Conservation (phyloP, 1,140 invertebrate species). For the Drosophila guanche region DNA sequence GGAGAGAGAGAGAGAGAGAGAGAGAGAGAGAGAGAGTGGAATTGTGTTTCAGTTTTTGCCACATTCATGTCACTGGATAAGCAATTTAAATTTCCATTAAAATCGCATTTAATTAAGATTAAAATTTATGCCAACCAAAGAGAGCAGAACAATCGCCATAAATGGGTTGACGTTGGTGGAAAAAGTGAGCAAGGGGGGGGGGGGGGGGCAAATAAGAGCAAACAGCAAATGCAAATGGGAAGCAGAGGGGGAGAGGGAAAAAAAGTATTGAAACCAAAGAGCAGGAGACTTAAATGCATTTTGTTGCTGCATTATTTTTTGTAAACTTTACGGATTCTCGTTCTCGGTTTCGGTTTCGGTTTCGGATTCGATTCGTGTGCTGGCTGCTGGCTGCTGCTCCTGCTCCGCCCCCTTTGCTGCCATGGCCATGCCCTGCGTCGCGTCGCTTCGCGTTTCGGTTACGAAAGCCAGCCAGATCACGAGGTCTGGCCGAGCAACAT, state of each 20-base stretch:
- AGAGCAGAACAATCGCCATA: constrained; percentile 28
- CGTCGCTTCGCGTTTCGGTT: constrained; percentile 45
- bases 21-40: neutral
- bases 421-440: neutral
- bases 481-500: constrained; percentile 73
- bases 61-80: constrained; percentile 2
- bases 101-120: constrained; percentile 75
- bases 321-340: constrained; percentile 65
- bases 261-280: constrained; percentile 29
- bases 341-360: constrained; percentile 35
- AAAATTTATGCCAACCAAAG: constrained; percentile 60
- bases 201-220: constrained; percentile 11
- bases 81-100: constrained; percentile 63
- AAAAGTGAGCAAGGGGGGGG: constrained; percentile 1
- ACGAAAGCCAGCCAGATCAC: constrained; percentile 60
- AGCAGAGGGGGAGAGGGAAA: neutral
- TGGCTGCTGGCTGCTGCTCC: constrained; percentile 6
- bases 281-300: constrained; percentile 56
- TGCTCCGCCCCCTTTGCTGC: neutral
- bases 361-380: constrained; percentile 20
- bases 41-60: neutral
- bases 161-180: constrained; percentile 13
- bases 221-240: constrained; percentile 27
- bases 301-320: constrained; percentile 60
- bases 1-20: neutral